A percentile compares a stretch with the other conserved stretches of the same genome.
Conservation (phyloP, 2,888 invertebrate species). For the Meandrusa payeni region DNA sequence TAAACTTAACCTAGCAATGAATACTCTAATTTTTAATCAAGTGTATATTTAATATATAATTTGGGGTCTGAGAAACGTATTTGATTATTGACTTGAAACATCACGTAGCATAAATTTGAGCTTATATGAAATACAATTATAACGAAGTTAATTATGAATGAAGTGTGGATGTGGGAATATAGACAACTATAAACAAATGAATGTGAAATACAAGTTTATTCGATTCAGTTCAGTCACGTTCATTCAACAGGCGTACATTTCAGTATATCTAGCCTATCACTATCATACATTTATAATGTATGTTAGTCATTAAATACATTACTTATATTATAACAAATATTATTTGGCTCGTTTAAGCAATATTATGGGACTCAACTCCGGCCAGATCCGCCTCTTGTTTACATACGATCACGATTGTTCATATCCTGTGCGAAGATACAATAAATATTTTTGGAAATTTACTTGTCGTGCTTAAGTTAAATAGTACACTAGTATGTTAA, state of each 20-base stretch:
- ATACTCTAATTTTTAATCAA: no score
- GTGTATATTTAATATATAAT: no score
- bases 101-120: no score
- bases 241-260: constrained; percentile 54
- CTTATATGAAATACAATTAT: no score
- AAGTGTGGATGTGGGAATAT: no score
- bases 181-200: constrained; percentile 56
- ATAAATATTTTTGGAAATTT: constrained; percentile 51
- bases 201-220: constrained; percentile 74
- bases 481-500: constrained; percentile 61
- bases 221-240: constrained; percentile 49
- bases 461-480: constrained; percentile 39
- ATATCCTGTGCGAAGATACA: constrained; percentile 27
- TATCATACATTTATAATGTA: constrained; percentile 25
- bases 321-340: constrained; percentile 20
- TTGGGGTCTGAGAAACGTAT: no score
- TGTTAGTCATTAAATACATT: constrained; percentile 15
- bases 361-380: constrained; percentile 9
- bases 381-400: constrained; percentile 21
- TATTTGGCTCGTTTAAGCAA: constrained; percentile 23
- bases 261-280: constrained; percentile 37
- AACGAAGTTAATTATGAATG: no score
- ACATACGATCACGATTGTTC: constrained; percentile 11
- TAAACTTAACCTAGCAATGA: no score
- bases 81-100: no score